These are phyloP conservation scores for Cherax quadricarinatus DNA, from an alignment of 1,140 invertebrate genomes.

Conservation along the genomic window DNA sequence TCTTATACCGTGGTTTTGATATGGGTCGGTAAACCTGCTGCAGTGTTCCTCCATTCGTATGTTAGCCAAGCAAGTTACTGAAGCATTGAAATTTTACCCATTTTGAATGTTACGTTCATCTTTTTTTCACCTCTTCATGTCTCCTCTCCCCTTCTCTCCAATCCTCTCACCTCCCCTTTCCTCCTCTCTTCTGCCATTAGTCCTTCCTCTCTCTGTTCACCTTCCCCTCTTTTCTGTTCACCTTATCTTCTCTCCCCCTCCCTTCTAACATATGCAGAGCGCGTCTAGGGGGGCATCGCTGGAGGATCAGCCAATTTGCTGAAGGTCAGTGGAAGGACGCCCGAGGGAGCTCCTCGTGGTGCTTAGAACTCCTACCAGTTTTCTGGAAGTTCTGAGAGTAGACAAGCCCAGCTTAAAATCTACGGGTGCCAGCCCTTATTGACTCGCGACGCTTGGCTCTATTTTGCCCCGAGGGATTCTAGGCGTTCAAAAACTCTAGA, in stretches of 20 bases:
- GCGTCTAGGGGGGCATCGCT: slow-evolving; percentile 34
- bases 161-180: not conserved
- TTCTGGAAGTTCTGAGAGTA: not conserved
- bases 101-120: too few relatives aligned
- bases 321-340: slow-evolving; percentile 33
- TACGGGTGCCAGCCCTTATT: not conserved
- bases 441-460: not conserved
- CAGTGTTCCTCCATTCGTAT: too few relatives aligned
- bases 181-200: not conserved
- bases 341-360: not conserved
- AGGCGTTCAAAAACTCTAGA: too few relatives aligned
- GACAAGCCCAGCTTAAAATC: not conserved
- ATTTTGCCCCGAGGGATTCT: not conserved
- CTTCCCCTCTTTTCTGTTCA: too few relatives aligned
- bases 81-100: too few relatives aligned
- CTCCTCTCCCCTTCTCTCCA: not conserved
- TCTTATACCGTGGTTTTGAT: too few relatives aligned
- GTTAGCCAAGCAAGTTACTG: too few relatives aligned
- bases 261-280: slow-evolving; percentile 34
- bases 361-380: not conserved
- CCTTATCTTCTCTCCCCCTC: not conserved
- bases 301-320: slow-evolving; percentile 50
- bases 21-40: too few relatives aligned
- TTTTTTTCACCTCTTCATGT: not conserved
- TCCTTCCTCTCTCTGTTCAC: not conserved